Conservation (phyloP, 2,113 vertebrate genomes). For the Pogona vitticeps region DNA sequence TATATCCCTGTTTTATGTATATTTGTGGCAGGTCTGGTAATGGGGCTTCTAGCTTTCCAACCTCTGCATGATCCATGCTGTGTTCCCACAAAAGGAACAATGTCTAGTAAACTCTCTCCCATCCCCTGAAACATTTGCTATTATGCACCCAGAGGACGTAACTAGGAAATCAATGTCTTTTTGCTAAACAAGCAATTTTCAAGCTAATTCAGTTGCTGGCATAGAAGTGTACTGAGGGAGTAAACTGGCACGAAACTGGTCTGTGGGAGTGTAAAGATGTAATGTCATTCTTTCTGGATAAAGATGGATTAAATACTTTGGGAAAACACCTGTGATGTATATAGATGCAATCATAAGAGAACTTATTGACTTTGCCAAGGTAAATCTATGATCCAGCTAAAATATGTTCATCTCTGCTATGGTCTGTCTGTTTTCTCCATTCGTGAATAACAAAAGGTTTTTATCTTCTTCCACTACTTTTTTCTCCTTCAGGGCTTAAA, state of each 20-base stretch:
- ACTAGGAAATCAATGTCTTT: neutral
- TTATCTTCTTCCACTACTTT: neutral
- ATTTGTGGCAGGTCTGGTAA: neutral
- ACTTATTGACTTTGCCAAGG: slow-evolving; percentile 46
- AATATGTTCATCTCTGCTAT: neutral
- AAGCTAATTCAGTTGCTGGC: slow-evolving; percentile 20
- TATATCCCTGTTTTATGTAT: too few relatives aligned
- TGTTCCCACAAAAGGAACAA: slow-evolving; percentile 1
- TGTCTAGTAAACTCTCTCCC: slow-evolving; percentile 10
- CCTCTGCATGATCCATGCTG: slow-evolving; percentile 25
- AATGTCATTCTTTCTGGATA: slow-evolving; percentile 50
- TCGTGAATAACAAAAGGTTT: neutral
- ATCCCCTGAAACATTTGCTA: slow-evolving; percentile 15
- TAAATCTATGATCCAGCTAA: slow-evolving; percentile 46
- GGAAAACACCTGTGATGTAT: slow-evolving; percentile 68
- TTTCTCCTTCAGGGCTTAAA: slow-evolving; percentile 6
- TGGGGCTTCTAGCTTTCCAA: slow-evolving; percentile 4
- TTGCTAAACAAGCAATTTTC: neutral
- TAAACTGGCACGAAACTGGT: slow-evolving; percentile 11
- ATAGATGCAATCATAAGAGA: neutral
- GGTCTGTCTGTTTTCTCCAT: neutral
- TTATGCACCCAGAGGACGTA: slow-evolving; percentile 25
- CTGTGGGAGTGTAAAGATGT: slow-evolving; percentile 8
- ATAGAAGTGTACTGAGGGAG: neutral
- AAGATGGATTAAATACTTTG: slow-evolving; percentile 50